Conservation (phyloP, 2,797 vertebrate species). For the Hoplostethus mediterraneus region DNA sequence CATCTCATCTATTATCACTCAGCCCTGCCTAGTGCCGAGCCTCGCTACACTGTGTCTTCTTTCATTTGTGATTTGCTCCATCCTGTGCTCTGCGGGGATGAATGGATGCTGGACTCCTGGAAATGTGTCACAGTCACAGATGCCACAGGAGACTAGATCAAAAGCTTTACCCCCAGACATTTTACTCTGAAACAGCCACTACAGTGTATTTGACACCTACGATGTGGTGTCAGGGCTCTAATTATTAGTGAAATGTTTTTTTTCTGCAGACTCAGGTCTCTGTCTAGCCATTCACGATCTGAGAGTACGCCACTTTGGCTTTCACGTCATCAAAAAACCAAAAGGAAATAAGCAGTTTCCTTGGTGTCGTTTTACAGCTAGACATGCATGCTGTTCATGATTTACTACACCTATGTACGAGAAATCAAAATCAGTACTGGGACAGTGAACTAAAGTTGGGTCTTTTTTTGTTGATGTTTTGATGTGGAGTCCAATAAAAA, state of each 20-base stretch:
- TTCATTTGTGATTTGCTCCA: conserved; percentile 74
- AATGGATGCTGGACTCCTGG: conserved; percentile 64
- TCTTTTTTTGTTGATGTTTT: conserved; percentile 1
- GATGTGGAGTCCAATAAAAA: conserved; percentile 28
- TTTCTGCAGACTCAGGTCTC: conserved; percentile 8
- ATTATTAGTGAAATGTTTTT: conserved; percentile 22
- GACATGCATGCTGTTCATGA: neutral
- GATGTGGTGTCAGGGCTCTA: conserved; percentile 23
- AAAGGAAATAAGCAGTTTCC: neutral
- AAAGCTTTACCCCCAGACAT: conserved; percentile 23
- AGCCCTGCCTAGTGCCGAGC: conserved; percentile 68
- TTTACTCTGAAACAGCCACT: conserved; percentile 31
- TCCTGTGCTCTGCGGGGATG: conserved; percentile 59
- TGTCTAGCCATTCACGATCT: neutral
- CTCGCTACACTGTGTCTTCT: conserved; percentile 67
- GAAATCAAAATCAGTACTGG: neutral
- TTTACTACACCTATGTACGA: neutral
- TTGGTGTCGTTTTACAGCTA: neutral
- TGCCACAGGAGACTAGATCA: conserved; percentile 60
- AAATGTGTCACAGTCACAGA: conserved; percentile 66
- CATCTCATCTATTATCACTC: conserved; percentile 81
- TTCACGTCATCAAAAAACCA: conserved; percentile 11
- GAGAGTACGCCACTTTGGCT: neutral
- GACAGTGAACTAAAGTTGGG: too few relatives aligned
- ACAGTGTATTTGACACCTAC: conserved; percentile 20